Conservation (phyloP, 2,888 invertebrate species). For the Mantis religiosa region DNA sequence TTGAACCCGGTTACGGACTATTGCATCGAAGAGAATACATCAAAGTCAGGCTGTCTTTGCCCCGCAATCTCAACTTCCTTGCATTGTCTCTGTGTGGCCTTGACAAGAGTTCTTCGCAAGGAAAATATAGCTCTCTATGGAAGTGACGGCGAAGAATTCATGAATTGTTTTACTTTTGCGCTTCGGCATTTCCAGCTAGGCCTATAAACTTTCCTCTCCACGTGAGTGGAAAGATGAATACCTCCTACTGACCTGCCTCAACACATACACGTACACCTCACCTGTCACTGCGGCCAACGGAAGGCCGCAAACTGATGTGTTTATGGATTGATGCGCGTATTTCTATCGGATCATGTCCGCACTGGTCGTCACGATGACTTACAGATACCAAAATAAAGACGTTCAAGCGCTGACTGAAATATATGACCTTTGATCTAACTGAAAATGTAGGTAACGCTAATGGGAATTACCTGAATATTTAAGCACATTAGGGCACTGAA, state of each 20-base stretch:
- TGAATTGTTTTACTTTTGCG: neutral
- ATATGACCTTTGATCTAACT: no score
- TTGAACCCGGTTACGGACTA: neutral
- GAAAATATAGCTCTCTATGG: neutral
- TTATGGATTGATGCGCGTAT: neutral
- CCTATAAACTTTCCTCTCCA: neutral
- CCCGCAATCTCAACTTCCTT: neutral
- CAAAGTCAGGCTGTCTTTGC: neutral
- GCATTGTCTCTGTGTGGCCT: neutral
- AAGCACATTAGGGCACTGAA: no score
- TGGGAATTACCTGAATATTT: no score
- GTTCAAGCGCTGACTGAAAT: no score
- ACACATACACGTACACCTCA: neutral
- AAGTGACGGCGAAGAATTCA: neutral
- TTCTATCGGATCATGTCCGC: neutral
- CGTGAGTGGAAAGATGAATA: neutral
- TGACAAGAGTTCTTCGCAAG: neutral
- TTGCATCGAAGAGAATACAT: neutral
- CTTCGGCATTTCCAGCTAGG: neutral
- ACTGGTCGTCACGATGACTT: neutral
- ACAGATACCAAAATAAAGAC: neutral
- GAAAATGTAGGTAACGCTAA: no score
- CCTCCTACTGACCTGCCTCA: neutral
- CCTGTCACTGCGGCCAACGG: neutral
- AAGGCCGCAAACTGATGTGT: neutral